Percentiles rank a stretch among this genome's conserved stretches.
Conservation (phyloP, 2,113 vertebrate species). For the Etheostoma cragini region DNA sequence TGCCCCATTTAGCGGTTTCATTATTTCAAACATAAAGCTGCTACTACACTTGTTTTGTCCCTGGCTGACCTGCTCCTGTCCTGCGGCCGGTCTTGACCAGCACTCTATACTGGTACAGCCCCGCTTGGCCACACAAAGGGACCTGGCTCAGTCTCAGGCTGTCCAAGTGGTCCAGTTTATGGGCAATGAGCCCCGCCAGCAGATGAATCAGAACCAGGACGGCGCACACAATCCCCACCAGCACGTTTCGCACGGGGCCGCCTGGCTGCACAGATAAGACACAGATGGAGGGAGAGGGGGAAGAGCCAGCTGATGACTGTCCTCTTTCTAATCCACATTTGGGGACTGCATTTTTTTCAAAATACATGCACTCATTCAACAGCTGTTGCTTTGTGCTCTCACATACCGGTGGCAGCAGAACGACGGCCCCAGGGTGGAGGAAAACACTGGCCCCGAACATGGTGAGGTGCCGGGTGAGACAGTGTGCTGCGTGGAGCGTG, state of each 20-base stretch:
- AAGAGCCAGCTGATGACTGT: neutral
- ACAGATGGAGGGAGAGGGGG: neutral
- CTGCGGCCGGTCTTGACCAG: slow-evolving; percentile 87
- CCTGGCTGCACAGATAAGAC: slow-evolving; percentile 65
- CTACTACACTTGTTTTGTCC: neutral
- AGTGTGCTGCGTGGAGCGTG: slow-evolving; percentile 77
- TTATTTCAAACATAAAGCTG: neutral
- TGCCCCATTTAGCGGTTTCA: neutral
- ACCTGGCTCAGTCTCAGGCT: slow-evolving; percentile 76
- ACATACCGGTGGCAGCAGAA: slow-evolving; percentile 84
- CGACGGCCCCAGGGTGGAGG: slow-evolving; percentile 82
- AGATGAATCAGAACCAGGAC: slow-evolving; percentile 82
- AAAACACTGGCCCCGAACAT: slow-evolving; percentile 89
- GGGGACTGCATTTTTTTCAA: neutral
- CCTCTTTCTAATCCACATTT: neutral
- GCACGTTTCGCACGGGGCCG: slow-evolving; percentile 67
- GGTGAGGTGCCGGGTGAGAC: slow-evolving; percentile 85
- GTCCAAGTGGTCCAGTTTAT: slow-evolving; percentile 86
- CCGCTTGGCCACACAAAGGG: slow-evolving; percentile 82
- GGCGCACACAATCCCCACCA: slow-evolving; percentile 81
- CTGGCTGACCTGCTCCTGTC: slow-evolving; percentile 80
- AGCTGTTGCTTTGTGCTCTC: neutral
- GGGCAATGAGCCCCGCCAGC: slow-evolving; percentile 81
- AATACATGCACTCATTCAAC: neutral
- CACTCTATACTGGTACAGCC: slow-evolving; percentile 84